Evolutionary conservation across 2,888 invertebrate species (phyloP).

Genomic region (Nudaria mundana): DNA sequence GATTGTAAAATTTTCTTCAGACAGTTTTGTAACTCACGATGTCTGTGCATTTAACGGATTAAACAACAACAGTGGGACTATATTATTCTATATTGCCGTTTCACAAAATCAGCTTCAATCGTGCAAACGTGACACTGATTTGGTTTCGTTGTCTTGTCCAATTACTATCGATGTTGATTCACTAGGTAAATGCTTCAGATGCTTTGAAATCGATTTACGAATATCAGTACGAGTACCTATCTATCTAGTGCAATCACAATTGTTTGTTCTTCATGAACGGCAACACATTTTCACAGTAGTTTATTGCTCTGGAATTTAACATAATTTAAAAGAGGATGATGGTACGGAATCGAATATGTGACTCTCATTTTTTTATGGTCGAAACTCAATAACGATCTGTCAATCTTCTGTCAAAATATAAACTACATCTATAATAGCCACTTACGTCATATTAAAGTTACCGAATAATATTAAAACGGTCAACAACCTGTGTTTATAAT

Average conservation of each 20-base stretch:
- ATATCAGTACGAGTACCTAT: background rate
- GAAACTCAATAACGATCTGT: no score
- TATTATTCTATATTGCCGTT: constrained; percentile 10
- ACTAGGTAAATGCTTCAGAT: constrained; percentile 20
- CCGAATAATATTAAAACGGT: no score
- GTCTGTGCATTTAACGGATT: constrained; percentile 8
- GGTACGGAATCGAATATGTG: no score
- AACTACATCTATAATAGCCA: no score
- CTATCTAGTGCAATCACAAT: no score
- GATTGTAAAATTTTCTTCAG: constrained; percentile 18
- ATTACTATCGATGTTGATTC: constrained; percentile 35
- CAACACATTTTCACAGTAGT: no score
- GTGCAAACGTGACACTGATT: constrained; percentile 32
- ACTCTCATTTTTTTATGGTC: no score
- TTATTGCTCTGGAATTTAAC: no score
- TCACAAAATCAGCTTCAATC: constrained; percentile 16
- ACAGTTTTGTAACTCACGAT: constrained; percentile 19
- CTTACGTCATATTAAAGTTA: no score
- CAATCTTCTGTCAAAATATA: no score
- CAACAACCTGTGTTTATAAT: background rate
- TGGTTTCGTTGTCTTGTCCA: constrained; percentile 35
- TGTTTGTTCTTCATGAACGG: no score
- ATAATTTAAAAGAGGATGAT: no score
- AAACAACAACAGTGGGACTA: constrained; percentile 1
- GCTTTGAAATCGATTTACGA: constrained; percentile 1